A percentile compares a stretch with the other conserved stretches of the same genome.
These are phyloP conservation scores for Limnephilus marmoratus DNA, from an alignment of 2,888 invertebrate genomes.

Conservation along the genomic window DNA sequence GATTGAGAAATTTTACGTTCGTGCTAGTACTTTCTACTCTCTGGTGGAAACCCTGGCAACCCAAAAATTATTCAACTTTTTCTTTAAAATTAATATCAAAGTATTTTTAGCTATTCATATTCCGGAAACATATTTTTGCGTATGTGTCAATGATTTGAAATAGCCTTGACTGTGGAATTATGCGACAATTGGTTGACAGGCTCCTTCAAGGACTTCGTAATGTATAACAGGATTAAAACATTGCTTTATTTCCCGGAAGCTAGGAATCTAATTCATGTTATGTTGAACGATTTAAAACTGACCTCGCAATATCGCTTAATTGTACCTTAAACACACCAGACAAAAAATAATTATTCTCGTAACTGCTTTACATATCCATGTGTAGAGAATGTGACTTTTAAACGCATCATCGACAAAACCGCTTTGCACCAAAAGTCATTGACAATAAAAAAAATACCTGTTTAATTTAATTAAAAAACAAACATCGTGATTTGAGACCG, in stretches of 20 bases:
- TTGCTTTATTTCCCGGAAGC: neutral
- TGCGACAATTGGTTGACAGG: neutral
- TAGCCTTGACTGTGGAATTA: neutral
- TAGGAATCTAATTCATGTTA: neutral
- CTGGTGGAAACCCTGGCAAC: too few species aligned
- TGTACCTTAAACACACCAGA: neutral
- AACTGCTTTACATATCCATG: neutral
- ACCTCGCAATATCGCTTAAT: neutral
- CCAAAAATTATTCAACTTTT: neutral
- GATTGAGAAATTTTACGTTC: too few species aligned
- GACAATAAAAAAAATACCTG: constrained; percentile 10
- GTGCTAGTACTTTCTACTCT: too few species aligned
- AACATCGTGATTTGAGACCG: constrained; percentile 4
- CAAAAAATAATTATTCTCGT: neutral
- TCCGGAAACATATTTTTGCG: neutral
- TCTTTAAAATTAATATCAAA: neutral
- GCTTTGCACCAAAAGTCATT: neutral
- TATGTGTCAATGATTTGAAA: neutral
- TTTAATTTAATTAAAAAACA: constrained; percentile 28
- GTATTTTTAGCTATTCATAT: neutral
- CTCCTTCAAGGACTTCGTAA: neutral
- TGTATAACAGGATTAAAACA: neutral
- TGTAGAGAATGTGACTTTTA: neutral
- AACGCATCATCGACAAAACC: neutral
- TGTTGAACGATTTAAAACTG: neutral